Evolutionary conservation across 1,140 invertebrate species (phyloP), one percentile per base, ranked within the genome.

Genomic region (Metaphire vulgaris): DNA sequence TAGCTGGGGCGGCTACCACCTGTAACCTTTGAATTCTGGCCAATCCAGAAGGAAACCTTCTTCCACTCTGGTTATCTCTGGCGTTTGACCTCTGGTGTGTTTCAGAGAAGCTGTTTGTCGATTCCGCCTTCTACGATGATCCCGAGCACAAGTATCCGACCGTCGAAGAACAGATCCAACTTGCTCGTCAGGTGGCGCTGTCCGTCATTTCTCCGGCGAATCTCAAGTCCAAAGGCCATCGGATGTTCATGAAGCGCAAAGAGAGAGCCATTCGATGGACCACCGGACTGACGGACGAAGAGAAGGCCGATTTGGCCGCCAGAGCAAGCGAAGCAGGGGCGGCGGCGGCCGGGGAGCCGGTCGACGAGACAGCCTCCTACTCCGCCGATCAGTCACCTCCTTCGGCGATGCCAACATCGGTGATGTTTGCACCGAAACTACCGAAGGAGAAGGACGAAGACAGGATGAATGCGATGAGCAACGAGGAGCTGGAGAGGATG

Each of bases 171-270:
- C 95, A 98, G 87, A 93, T 97, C 82, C 91, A 94, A 83, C 88
- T 97, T 74, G 95, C 94, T 65, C 89, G 92, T 67, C 90, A 92
- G 83, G 97, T 98, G 83, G 95, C 94, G 73, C 90, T 91, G 86
- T 96, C 93, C 21, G 86, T 98, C 80, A 93, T 92, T 80, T 93
- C 96, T 82, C 92, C 93, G 78, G 93, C 92, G 86, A 97, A 97
- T 86, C 90, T 92, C 85, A 91, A 91, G 83, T 95, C 93, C 83
- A 92, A 94, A 83, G 95, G 95, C 26, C 94, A 96, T 85, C 91
- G 91, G 80, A 97, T 97, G 95, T 97, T 96, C 84, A 93, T 95
- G 79, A 96, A 95, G 84, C 89, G 95, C 74, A 95, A 95, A 88
- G 95, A 95, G 83, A 89, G 93, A 80, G 94, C 94, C 2, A 91